Evolutionary conservation across 1,140 invertebrate species (phyloP).

Genomic region (Agrypnia vestita): DNA sequence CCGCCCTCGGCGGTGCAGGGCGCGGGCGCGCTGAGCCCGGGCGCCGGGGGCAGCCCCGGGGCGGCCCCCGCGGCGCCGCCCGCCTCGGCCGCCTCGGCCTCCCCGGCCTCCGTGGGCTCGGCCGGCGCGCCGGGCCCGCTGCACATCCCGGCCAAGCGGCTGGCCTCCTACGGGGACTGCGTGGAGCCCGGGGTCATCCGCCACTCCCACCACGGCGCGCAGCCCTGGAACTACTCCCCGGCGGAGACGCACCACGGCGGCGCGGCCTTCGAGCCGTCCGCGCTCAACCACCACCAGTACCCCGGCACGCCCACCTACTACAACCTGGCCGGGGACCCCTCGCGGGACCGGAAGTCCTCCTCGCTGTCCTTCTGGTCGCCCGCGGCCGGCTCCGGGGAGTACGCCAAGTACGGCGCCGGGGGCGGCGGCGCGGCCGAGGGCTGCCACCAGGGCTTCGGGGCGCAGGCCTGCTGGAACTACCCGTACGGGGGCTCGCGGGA

Average conservation of each 20-base stretch:
- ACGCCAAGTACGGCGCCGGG: slow-evolving; percentile 76
- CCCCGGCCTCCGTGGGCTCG: slow-evolving; percentile 79
- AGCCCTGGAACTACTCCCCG: slow-evolving; percentile 81
- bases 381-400: slow-evolving; percentile 75
- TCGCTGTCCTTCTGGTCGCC: slow-evolving; percentile 82
- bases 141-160: slow-evolving; percentile 88
- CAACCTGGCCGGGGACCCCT: slow-evolving; percentile 80
- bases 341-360: slow-evolving; percentile 75
- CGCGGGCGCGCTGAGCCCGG: slow-evolving; percentile 67
- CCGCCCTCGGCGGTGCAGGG: slow-evolving; percentile 77
- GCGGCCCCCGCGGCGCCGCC: slow-evolving; percentile 73
- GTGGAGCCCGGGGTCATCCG: slow-evolving; percentile 82
- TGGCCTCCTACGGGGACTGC: slow-evolving; percentile 77
- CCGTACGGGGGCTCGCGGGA: slow-evolving; percentile 79
- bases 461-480: slow-evolving; percentile 83
- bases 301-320: slow-evolving; percentile 83
- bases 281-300: slow-evolving; percentile 83
- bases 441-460: slow-evolving; percentile 82
- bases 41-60: slow-evolving; percentile 69
- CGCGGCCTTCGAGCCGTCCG: slow-evolving; percentile 74
- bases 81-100: slow-evolving; percentile 79
- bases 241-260: slow-evolving; percentile 77
- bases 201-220: slow-evolving; percentile 80
- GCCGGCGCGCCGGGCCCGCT: slow-evolving; percentile 76
- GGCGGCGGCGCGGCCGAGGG: slow-evolving; percentile 73